These are phyloP conservation scores for Mesodorylaimus sp. DNA, from an alignment of 2,888 invertebrate genomes.

Conservation along the genomic window DNA sequence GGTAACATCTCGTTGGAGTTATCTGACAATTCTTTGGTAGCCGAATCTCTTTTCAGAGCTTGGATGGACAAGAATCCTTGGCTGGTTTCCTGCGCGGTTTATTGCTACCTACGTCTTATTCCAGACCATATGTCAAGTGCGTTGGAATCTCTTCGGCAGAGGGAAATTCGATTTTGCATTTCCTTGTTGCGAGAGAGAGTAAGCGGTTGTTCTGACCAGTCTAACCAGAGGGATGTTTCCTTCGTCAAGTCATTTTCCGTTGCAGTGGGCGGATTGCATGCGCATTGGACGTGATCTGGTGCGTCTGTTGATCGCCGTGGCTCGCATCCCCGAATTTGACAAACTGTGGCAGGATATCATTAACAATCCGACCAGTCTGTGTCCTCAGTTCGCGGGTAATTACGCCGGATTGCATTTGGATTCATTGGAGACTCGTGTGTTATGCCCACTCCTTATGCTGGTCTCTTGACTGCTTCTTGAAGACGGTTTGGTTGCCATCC, in stretches of 20 bases:
- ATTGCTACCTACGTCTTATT: neutral
- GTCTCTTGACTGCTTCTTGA: too few relatives aligned
- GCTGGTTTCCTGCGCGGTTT: neutral
- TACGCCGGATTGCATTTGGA: too few relatives aligned
- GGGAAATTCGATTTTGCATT: slow-evolving; percentile 3
- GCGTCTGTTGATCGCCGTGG: slow-evolving; percentile 66
- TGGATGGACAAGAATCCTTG: neutral
- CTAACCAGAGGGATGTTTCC: neutral
- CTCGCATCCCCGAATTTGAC: slow-evolving; percentile 68
- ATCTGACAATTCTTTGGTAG: neutral
- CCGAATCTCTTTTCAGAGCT: neutral
- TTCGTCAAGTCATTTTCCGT: too few relatives aligned
- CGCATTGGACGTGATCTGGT: slow-evolving; percentile 72
- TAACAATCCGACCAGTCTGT: slow-evolving; percentile 52
- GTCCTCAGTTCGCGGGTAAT: slow-evolving; percentile 55
- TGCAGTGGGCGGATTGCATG: slow-evolving; percentile 63
- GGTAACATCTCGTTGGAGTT: neutral
- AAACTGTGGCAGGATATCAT: slow-evolving; percentile 69
- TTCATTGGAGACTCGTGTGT: too few relatives aligned
- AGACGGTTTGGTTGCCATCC: too few relatives aligned
- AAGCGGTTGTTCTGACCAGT: neutral
- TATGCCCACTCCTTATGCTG: too few relatives aligned
- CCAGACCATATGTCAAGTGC: slow-evolving; percentile 3
- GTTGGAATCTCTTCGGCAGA: neutral
- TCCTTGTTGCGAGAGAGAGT: slow-evolving; percentile 6